Base-by-base conservation (phyloP, 2,888 invertebrate genomes). In the Xestia xanthographa region DNA sequence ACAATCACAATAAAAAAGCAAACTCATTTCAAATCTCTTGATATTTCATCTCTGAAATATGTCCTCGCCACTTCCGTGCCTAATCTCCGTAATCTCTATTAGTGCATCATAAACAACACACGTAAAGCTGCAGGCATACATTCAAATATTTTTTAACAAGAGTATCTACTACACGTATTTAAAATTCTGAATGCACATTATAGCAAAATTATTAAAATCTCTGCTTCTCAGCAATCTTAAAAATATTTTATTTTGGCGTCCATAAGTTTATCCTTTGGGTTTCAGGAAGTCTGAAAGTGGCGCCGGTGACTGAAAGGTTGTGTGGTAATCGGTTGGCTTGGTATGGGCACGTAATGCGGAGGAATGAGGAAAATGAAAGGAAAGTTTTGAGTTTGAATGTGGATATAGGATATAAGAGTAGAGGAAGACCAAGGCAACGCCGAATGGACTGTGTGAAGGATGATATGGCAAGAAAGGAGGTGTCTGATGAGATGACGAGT, bases 1-100 rank as follows among this genome's bases (percentile, higher is more conserved):
- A 65, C 41, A 56, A 58, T n/a, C 14, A 29, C 14, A 80, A 60
- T 60, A 60, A 72, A 50, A 77, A 80, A 48, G 63, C 48, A 73
- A 80, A 80, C 63, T 65, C n/a, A 26, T 34, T 73, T 73, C 0
- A 80, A 80, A 80, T 80, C 63, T 65, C 53, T 56, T 56, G 5
- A 72, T 63, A 41, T 22, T 53, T 73, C 17, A 43, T 74, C 29
- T 26, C 22, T 65, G 14, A 65, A 81, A 65, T 43, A 74, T 58
- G 81, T 65, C 81, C 74, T 81, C 20, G 81, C 17, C 3, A 58
- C 41, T 65, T 77, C 74, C 73, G 45, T 17, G 38, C 38, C 38
- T 38, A 34, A 60, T 60, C 60, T 34, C 20, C 1, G 29, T 60
- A 56, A 34, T 56, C 5, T 48, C 22, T 48, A 41, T 74, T 34